These are phyloP conservation scores for Trichomalopsis sarcophagae DNA, from an alignment of 1,140 invertebrate species.

Conservation along the genomic window DNA sequence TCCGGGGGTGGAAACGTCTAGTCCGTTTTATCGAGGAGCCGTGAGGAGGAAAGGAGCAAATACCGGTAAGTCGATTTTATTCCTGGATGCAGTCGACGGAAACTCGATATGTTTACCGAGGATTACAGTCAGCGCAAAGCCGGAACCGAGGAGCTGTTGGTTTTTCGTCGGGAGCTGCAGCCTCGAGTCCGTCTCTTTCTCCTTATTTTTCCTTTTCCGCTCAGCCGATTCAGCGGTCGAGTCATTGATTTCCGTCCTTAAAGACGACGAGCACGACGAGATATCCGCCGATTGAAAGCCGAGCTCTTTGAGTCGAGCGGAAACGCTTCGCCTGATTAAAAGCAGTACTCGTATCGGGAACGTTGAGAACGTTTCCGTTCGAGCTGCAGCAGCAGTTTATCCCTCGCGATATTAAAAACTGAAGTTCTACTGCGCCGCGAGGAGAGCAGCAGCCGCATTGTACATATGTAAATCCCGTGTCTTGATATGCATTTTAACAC, in stretches of 20 bases:
- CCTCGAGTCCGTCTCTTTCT: background rate
- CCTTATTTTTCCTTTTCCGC: conserved; percentile 33
- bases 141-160: background rate
- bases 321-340: no score
- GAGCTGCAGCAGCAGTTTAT: background rate
- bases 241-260: background rate
- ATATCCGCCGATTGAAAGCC: no score
- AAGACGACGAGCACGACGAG: background rate
- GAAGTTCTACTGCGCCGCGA: background rate
- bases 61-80: conserved; percentile 35
- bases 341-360: no score
- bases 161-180: conserved; percentile 7
- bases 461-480: background rate
- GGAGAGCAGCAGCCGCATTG: background rate
- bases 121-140: conserved; percentile 31
- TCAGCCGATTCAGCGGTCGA: background rate
- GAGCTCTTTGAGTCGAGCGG: no score
- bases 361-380: no score
- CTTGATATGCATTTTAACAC: conserved; percentile 1
- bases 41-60: conserved; percentile 7
- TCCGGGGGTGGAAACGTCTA: background rate
- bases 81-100: conserved; percentile 24
- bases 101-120: conserved; percentile 41
- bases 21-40: background rate
- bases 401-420: background rate